Conservation (phyloP, 1,140 invertebrate species). For the Eriocheir sinensis region DNA sequence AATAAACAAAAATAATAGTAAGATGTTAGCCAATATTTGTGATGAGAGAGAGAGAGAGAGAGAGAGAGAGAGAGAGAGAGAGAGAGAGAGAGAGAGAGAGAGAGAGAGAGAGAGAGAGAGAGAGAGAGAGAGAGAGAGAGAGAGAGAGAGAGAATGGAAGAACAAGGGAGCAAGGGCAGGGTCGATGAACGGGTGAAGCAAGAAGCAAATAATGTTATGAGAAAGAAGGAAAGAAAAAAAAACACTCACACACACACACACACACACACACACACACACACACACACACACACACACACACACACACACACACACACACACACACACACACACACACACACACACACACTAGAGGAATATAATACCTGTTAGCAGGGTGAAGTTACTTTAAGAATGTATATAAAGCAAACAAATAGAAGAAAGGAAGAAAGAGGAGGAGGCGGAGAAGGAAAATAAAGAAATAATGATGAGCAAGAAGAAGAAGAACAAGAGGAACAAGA, state of each 20-base stretch:
- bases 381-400: too few species aligned
- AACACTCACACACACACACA: too few species aligned
- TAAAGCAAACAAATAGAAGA: too few species aligned
- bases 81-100: constrained; percentile 17
- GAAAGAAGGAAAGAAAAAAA: too few species aligned
- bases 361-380: too few species aligned
- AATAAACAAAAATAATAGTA: too few species aligned
- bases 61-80: constrained; percentile 50
- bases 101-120: constrained; percentile 33
- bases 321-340: constrained; percentile 4
- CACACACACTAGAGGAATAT: not conserved
- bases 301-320: constrained; percentile 4
- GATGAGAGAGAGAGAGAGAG: not conserved
- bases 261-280: not conserved
- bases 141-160: not conserved
- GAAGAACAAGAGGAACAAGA: too few species aligned
- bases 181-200: not conserved
- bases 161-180: not conserved
- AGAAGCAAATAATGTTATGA: not conserved
- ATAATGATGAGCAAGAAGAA: too few species aligned
- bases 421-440: too few species aligned
- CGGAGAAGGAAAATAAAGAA: too few species aligned
- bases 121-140: constrained; percentile 41
- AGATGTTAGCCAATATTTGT: too few species aligned
- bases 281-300: constrained; percentile 4